Conservation (phyloP, 2,797 vertebrate genomes). For the Notolepis coatsorum region DNA sequence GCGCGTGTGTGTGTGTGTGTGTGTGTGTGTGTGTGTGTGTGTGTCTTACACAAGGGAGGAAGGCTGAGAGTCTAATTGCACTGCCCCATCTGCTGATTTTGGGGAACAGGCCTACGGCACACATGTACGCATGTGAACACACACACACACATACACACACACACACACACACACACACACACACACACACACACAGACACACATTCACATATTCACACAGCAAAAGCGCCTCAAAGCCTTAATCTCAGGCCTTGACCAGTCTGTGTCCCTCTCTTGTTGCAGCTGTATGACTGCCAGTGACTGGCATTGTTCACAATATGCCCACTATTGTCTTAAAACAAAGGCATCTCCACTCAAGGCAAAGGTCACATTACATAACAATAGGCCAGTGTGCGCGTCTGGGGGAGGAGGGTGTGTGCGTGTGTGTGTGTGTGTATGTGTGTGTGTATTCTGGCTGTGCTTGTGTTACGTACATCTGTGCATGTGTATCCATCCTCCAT, state of each 20-base stretch:
- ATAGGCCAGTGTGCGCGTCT: constrained; percentile 53
- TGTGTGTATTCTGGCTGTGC: neutral
- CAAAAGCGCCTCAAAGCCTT: constrained; percentile 63
- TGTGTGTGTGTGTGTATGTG: neutral
- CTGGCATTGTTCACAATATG: constrained; percentile 74
- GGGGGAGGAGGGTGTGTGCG: neutral
- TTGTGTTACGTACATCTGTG: neutral
- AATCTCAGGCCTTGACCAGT: constrained; percentile 64
- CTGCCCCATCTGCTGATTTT: constrained; percentile 75
- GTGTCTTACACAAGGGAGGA: constrained; percentile 47
- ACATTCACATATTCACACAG: constrained; percentile 24
- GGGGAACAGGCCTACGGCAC: constrained; percentile 58
- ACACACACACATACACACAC: constrained; percentile 18
- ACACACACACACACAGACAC: constrained; percentile 17
- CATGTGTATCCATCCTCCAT: neutral
- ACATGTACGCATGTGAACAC: neutral
- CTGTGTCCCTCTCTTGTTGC: constrained; percentile 54
- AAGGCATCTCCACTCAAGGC: constrained; percentile 63
- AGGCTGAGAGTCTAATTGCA: constrained; percentile 67
- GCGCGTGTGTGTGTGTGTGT: neutral
- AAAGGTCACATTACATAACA: constrained; percentile 74
- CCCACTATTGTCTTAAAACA: constrained; percentile 71
- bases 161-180: constrained; percentile 27
- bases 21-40: constrained; percentile 25
- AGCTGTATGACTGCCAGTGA: constrained; percentile 68